phyloP scores from a whole-genome alignment of 2,113 vertebrate species.

The Trichomycterus rosablanca region DNA sequence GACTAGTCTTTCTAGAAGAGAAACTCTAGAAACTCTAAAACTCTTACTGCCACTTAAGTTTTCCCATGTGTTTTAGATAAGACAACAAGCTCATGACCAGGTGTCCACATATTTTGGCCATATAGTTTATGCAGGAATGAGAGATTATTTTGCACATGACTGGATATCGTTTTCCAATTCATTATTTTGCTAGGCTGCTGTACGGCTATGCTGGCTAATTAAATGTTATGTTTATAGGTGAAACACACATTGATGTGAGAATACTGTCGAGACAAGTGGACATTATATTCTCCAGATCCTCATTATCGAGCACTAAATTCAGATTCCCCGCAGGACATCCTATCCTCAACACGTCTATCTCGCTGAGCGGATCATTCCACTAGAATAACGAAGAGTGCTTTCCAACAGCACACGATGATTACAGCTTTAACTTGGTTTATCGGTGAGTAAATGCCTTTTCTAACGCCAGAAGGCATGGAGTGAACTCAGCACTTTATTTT shows the following conservation, averaged over 20 bases:
- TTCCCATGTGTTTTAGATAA: too few relatives aligned
- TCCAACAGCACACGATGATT: neutral
- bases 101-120: too few relatives aligned
- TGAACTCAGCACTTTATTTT: neutral
- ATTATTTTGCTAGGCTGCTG: neutral
- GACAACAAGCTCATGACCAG: too few relatives aligned
- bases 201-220: neutral
- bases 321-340: constrained; percentile 16
- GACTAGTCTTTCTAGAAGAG: too few relatives aligned
- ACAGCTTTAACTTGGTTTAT: neutral
- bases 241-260: constrained; percentile 12
- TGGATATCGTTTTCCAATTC: too few relatives aligned
- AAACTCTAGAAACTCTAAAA: too few relatives aligned
- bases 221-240: constrained; percentile 8
- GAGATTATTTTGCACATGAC: too few relatives aligned
- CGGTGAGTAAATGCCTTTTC: neutral
- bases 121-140: too few relatives aligned
- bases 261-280: constrained; percentile 27
- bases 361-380: constrained; percentile 6
- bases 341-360: constrained; percentile 19
- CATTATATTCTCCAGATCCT: constrained; percentile 7
- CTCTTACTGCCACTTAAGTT: too few relatives aligned
- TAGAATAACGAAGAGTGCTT: neutral
- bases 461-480: neutral
- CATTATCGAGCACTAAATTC: constrained; percentile 33